These are phyloP conservation scores for Malaclemys terrapin DNA, from an alignment of 2,113 vertebrate species.

Conservation along the genomic window DNA sequence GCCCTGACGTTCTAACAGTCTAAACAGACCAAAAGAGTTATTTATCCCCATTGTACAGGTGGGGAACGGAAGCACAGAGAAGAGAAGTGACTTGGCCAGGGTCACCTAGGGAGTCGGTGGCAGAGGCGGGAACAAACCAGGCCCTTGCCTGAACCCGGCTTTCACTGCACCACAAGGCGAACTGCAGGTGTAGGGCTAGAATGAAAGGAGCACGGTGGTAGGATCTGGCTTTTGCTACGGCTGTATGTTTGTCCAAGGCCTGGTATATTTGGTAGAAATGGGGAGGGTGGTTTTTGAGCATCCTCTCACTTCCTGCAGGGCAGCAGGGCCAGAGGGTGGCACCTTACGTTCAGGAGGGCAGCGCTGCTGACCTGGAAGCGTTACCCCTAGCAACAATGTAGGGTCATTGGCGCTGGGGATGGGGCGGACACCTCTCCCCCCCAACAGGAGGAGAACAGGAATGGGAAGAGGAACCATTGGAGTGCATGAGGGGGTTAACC, in stretches of 20 bases:
- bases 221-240: background rate
- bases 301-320: too few relatives aligned
- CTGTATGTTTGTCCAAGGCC: background rate
- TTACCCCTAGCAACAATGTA: too few relatives aligned
- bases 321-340: too few relatives aligned
- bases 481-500: background rate
- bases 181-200: background rate
- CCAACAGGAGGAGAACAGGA: background rate
- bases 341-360: too few relatives aligned
- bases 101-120: background rate
- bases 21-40: background rate
- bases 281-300: too few relatives aligned
- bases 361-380: too few relatives aligned
- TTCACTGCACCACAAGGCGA: background rate
- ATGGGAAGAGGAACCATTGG: background rate
- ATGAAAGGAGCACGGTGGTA: background rate
- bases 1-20: background rate
- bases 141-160: background rate
- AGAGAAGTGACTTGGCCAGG: background rate
- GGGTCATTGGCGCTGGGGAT: too few relatives aligned
- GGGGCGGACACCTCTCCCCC: too few relatives aligned
- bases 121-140: background rate
- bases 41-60: background rate
- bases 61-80: background rate
- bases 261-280: background rate